Percentiles rank a stretch among this genome's conserved stretches.
Conservation (phyloP, 2,797 vertebrate species). For the Miichthys miiuy region DNA sequence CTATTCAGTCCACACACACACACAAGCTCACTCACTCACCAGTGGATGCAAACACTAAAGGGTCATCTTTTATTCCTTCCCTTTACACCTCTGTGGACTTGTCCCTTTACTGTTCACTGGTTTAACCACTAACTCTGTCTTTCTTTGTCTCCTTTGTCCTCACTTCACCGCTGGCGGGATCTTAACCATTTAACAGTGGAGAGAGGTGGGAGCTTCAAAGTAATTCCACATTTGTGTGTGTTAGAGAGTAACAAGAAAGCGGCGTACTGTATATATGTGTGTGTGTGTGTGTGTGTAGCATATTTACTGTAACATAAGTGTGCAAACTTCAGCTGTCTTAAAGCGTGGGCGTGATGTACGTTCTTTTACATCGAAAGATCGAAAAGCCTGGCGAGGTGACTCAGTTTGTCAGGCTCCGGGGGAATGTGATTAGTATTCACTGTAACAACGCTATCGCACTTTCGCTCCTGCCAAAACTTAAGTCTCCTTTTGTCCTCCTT, state of each 20-base stretch:
- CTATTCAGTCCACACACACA: constrained; percentile 32
- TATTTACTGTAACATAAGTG: constrained; percentile 65
- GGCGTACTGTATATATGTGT: constrained; percentile 26
- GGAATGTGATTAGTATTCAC: constrained; percentile 80
- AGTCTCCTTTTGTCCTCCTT: constrained; percentile 82
- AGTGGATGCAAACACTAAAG: constrained; percentile 52
- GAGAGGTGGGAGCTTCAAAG: constrained; percentile 81
- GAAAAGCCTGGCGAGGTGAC: constrained; percentile 67
- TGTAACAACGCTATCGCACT: constrained; percentile 69
- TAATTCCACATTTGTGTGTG: constrained; percentile 45
- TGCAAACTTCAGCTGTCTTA: constrained; percentile 41
- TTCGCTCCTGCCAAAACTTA: constrained; percentile 74
- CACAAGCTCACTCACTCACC: constrained; percentile 44
- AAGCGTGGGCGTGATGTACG: constrained; percentile 54
- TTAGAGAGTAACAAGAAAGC: constrained; percentile 27
- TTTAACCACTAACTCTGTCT: constrained; percentile 72
- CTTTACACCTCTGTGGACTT: constrained; percentile 39
- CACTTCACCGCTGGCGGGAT: constrained; percentile 64
- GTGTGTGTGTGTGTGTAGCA: constrained; percentile 30
- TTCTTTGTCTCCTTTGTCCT: constrained; percentile 68
- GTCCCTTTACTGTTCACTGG: constrained; percentile 28
- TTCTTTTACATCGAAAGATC: constrained; percentile 49
- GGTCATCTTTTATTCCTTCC: constrained; percentile 60
- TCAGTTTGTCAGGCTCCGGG: constrained; percentile 69
- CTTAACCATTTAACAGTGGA: constrained; percentile 80